These are phyloP conservation scores for Leptinotarsa lineolata DNA, from an alignment of 1,140 invertebrate species.

Conservation along the genomic window DNA sequence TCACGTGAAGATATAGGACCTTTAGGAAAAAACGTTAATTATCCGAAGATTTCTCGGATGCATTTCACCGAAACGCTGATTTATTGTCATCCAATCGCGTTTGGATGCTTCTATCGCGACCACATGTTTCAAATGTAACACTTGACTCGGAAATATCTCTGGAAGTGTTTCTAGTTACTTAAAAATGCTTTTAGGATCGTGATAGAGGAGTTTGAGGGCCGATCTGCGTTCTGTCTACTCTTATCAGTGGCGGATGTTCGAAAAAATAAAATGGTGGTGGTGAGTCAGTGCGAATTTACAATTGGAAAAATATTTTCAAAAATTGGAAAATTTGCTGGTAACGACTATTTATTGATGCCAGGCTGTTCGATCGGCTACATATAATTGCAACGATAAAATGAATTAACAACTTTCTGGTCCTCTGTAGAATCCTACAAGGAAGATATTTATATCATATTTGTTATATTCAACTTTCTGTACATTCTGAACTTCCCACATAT, in stretches of 20 bases:
- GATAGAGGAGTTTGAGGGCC: conserved; percentile 36
- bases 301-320: too few species aligned
- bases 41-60: conserved; percentile 4
- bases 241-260: neutral
- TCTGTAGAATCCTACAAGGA: too few species aligned
- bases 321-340: too few species aligned
- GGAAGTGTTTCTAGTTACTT: conserved; percentile 51
- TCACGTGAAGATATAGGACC: neutral
- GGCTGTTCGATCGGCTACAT: too few species aligned
- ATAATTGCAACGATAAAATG: too few species aligned
- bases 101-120: conserved; percentile 21
- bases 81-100: conserved; percentile 20
- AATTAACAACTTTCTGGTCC: too few species aligned
- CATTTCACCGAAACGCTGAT: conserved; percentile 3
- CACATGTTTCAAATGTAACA: conserved; percentile 34
- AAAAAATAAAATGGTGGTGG: too few species aligned
- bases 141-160: conserved; percentile 46
- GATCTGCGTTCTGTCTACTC: conserved; percentile 39
- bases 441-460: too few species aligned
- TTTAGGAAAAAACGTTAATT: conserved; percentile 1
- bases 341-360: too few species aligned
- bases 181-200: conserved; percentile 47
- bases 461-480: too few species aligned
- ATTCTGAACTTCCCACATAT: too few species aligned
- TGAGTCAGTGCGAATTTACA: too few species aligned